These are phyloP conservation scores for Nomada flava DNA, from an alignment of 2,888 invertebrate genomes.

Conservation along the genomic window DNA sequence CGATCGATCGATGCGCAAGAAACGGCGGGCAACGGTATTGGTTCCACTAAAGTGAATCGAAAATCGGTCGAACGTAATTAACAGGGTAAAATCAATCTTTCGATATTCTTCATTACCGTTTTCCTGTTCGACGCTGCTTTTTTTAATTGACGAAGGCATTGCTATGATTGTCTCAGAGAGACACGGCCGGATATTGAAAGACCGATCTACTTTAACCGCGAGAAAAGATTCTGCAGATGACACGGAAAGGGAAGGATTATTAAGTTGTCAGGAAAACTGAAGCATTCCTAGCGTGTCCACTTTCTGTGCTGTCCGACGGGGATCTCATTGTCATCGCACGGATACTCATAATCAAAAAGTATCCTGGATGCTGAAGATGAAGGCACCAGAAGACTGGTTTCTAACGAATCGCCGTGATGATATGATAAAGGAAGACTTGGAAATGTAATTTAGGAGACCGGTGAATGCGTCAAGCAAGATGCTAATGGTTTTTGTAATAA, in stretches of 20 bases:
- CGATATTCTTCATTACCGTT: constrained; percentile 16
- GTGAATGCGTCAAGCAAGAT: neutral
- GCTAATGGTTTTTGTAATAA: too few species aligned
- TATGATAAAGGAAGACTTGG: constrained; percentile 10
- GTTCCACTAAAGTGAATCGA: neutral
- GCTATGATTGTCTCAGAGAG: constrained; percentile 33
- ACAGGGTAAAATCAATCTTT: constrained; percentile 7
- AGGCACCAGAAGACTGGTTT: constrained; percentile 13
- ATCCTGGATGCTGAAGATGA: constrained; percentile 30
- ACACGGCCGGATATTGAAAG: constrained; percentile 39
- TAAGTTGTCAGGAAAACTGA: constrained; percentile 63
- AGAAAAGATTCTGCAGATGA: constrained; percentile 67
- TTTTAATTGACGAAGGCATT: constrained; percentile 41
- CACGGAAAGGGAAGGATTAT: constrained; percentile 66
- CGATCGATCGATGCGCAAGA: neutral
- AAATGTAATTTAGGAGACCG: constrained; percentile 7
- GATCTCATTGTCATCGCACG: constrained; percentile 48
- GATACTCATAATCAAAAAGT: constrained; percentile 56
- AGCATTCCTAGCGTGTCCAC: constrained; percentile 50
- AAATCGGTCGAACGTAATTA: constrained; percentile 33
- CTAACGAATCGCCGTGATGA: constrained; percentile 6
- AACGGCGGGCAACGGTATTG: neutral
- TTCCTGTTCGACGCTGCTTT: neutral
- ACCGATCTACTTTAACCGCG: constrained; percentile 44
- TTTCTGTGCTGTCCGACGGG: constrained; percentile 60